Percentiles rank a stretch among this genome's conserved stretches.
These are phyloP conservation scores for Neolamprologus longior DNA, from an alignment of 2,113 vertebrate genomes.

Conservation along the genomic window DNA sequence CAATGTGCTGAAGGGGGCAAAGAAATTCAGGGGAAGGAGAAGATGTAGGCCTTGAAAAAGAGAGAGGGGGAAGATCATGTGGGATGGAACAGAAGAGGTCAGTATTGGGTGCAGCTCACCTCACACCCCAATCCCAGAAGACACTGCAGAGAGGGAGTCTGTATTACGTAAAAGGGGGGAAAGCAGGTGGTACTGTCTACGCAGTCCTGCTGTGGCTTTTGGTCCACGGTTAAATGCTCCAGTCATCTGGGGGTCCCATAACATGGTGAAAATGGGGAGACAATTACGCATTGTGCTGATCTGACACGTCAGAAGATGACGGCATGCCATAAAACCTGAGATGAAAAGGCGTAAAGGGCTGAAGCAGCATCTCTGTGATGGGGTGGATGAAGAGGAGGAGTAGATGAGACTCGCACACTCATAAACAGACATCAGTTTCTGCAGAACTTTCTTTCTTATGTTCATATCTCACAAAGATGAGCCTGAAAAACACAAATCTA, in stretches of 20 bases:
- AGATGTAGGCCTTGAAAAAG: not conserved
- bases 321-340: constrained; percentile 12
- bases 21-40: not conserved
- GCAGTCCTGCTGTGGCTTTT: not conserved
- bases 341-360: constrained; percentile 5
- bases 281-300: constrained; percentile 23
- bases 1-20: constrained; percentile 37
- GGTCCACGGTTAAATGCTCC: constrained; percentile 20
- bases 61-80: not conserved
- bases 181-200: constrained; percentile 25
- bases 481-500: not conserved
- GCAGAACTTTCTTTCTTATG: not conserved
- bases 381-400: not conserved
- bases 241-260: constrained; percentile 14
- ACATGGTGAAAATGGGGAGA: constrained; percentile 10
- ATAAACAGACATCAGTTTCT: constrained; percentile 1
- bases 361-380: constrained; percentile 12
- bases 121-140: constrained; percentile 51
- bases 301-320: constrained; percentile 34
- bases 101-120: constrained; percentile 40
- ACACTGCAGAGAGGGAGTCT: constrained; percentile 8
- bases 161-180: constrained; percentile 35
- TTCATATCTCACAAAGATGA: not conserved
- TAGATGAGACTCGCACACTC: not conserved
- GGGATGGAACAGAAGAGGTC: constrained; percentile 34